Base-by-base conservation (phyloP, 1,140 invertebrate genomes). In the Charaxes varanes region DNA sequence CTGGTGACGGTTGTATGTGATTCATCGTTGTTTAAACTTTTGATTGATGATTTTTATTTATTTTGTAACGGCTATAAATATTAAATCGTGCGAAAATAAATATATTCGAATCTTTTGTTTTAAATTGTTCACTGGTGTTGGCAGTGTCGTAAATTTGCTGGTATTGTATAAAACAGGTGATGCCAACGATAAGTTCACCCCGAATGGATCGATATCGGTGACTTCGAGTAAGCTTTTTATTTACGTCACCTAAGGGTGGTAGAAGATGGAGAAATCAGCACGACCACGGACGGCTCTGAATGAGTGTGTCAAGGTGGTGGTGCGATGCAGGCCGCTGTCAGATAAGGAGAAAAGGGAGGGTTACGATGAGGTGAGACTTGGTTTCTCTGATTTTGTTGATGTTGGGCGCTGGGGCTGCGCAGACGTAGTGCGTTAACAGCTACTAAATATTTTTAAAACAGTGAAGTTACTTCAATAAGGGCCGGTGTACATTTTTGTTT, bases 311-410 rank as follows among this genome's bases (percentile, higher is more conserved):
- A 92, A 94, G 77, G 96, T 97, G 23, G 91, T 96, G 48, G 94
- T 98, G 5, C 84, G 96, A 82, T 97, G 95, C 86, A 88, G 96
- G 13, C 96, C 96, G 12, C 87, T 98, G 71, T 96, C 92, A 63
- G 87, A 92, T 53, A 93, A 91, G 50, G 96, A 98, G 84, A 87
- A 88, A 12, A 71, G 87, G 21, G 89, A 92, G 60, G 90, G 90
- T 17, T 90, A 93, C 64, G 85, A 86, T 16, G 86, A 88, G 72
- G 91, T 95, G 69, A 84, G 68, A 31, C 17, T 22, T 17, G 21
- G 13, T 36, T 44, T 17, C 24, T 40, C 18, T 44, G 28, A 30
- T 26, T 56, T 65, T 72, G 64, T 70, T 73, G 68, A 53, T 66
- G 36, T 64, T 35, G 50, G 51, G 47, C 49, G 47, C 49, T 42